Evolutionary conservation across 2,113 vertebrate species (phyloP).

Genomic region (Podilymbus podiceps): DNA sequence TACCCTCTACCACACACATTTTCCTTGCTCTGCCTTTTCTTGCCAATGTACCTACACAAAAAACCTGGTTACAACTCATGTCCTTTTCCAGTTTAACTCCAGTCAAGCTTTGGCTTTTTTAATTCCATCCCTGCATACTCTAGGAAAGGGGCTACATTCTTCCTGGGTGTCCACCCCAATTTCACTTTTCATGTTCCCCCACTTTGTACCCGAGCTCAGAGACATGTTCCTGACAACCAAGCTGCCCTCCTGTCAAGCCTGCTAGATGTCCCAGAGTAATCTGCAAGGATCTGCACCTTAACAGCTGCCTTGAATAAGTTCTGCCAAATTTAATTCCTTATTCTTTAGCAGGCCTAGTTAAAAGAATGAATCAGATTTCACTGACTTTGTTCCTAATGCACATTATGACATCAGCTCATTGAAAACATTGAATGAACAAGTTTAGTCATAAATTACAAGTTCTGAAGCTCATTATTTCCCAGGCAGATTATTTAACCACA

Average conservation of each 20-base stretch:
- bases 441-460: neutral
- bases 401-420: neutral
- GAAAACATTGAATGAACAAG: neutral
- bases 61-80: fast-evolving
- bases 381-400: neutral
- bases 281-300: neutral
- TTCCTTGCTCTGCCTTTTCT: neutral
- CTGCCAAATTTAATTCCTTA: neutral
- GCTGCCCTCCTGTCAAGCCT: neutral
- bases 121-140: neutral
- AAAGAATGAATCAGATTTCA: neutral
- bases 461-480: slow-evolving; percentile 8
- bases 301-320: neutral
- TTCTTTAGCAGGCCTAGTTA: neutral
- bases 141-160: neutral
- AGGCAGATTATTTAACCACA: neutral
- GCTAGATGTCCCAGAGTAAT: neutral
- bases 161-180: neutral
- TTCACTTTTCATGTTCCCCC: neutral
- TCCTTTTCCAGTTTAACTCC: neutral
- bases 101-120: neutral
- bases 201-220: neutral
- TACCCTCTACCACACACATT: neutral
- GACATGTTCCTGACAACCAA: neutral
- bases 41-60: neutral